Percentiles rank a stretch among this genome's conserved stretches.
Conservation (phyloP, 2,888 invertebrate species). For the Polyommatus icarus region DNA sequence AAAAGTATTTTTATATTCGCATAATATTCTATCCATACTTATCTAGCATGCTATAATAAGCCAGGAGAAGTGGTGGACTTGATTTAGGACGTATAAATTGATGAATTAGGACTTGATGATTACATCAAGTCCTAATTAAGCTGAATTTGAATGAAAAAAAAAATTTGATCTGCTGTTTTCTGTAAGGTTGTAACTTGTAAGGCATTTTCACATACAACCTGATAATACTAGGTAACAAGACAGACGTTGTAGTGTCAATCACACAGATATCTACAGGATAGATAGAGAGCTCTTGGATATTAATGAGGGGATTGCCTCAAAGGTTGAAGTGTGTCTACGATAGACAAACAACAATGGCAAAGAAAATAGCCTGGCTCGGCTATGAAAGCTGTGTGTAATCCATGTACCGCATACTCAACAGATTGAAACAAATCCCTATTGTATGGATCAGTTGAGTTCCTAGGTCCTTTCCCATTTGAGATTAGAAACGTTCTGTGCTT, state of each 20-base stretch:
- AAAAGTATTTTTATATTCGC: no score
- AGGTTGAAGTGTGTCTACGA: not conserved
- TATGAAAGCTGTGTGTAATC: not conserved
- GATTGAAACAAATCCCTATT: not conserved
- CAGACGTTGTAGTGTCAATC: slow-evolving; percentile 17
- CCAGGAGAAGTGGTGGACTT: no score
- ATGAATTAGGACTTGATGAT: no score
- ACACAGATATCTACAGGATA: not conserved
- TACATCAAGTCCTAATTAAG: no score
- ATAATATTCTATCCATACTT: no score
- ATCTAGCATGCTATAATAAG: no score
- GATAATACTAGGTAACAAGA: not conserved
- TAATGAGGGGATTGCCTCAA: not conserved
- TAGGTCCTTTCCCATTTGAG: not conserved
- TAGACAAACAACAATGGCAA: not conserved
- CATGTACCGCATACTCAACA: not conserved
- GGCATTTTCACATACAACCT: not conserved
- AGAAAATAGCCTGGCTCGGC: not conserved
- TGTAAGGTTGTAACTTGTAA: not conserved
- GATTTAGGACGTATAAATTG: no score
- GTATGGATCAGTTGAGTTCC: not conserved
- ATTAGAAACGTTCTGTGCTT: not conserved
- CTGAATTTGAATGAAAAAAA: no score
- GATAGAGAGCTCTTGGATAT: not conserved
- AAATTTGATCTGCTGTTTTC: no score